These are phyloP conservation scores for Idaea aversata DNA, from an alignment of 2,888 invertebrate species.

Conservation along the genomic window DNA sequence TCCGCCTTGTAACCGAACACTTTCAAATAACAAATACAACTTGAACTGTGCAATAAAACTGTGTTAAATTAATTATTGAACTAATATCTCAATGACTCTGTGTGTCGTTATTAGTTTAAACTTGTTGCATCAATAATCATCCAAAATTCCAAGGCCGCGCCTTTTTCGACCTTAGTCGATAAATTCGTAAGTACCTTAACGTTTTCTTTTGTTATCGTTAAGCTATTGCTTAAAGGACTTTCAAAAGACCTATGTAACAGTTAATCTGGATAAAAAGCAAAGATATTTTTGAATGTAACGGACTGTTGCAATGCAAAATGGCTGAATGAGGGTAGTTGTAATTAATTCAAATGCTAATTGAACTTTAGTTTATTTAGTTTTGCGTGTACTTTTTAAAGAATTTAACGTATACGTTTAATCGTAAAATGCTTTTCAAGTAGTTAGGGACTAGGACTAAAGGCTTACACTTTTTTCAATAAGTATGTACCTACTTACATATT, in stretches of 20 bases:
- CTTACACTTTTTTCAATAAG: background rate
- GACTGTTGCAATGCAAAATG: background rate
- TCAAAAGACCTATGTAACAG: background rate
- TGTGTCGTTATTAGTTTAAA: slow-evolving; percentile 21
- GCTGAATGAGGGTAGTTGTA: background rate
- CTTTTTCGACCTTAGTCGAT: slow-evolving; percentile 46
- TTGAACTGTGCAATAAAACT: slow-evolving; percentile 24
- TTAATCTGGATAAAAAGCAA: background rate
- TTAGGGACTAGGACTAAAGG: too few species aligned
- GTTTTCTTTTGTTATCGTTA: slow-evolving; percentile 48
- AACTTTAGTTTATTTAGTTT: too few species aligned
- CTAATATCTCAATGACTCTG: slow-evolving; percentile 27
- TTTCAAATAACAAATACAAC: slow-evolving; percentile 35
- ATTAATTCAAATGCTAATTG: background rate
- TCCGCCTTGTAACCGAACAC: slow-evolving; percentile 36
- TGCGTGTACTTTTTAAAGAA: too few species aligned
- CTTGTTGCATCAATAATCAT: slow-evolving; percentile 55
- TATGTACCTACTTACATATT: too few species aligned
- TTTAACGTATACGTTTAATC: too few species aligned
- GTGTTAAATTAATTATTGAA: slow-evolving; percentile 43
- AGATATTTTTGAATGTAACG: slow-evolving; percentile 1
- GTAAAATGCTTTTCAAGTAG: background rate
- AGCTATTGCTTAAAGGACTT: slow-evolving; percentile 23
- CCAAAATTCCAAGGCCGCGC: slow-evolving; percentile 37
- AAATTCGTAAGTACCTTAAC: slow-evolving; percentile 54